Base-by-base conservation (phyloP, 1,140 invertebrate species). In the Drosophila equinoxialis region DNA sequence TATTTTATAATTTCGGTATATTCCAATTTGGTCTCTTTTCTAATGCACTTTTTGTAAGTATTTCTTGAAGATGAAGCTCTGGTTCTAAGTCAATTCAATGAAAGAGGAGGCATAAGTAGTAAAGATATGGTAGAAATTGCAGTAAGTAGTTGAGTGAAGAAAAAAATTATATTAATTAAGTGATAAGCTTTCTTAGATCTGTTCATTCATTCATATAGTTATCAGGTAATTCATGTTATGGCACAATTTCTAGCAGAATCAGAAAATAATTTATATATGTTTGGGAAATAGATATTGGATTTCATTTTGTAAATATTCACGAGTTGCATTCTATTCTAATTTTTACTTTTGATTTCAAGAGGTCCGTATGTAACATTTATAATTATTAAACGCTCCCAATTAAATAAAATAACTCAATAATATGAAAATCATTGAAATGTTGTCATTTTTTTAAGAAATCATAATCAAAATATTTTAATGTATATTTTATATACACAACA, bases 401-500 rank as follows among this genome's bases (percentile, higher is more conserved):
- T 51, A 74, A 66, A 26, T 30, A 73, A 58, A 70, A 14, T 37
- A 30, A 45, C 6, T 41, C 8, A 37, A 77, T 64, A 37, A 61
- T 70, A 68, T 33, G 62, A 45, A 70, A 51, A 45, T 58, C 7
- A 51, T 10, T 51, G 2, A 51, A 3, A 8, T 23, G 20, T 23
- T 23, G 1, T 58, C 6, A 0, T 30, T 30, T 82, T 68, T 61
- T 30, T 48, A 42, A 78, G 82, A 89, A 89, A 89, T 80, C 58
- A 87, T 77, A 89, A 64, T 87, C 64, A 76, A 70, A 17, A 57
- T 42, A 78, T 82, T 81, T 89, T 82, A 87, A 89, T 89, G 84
- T 89, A 89, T 89, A 89, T 89, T 89, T 83, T 73, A 89, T 89
- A 89, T 89, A 89, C 84, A 89, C 84, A 89, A 89, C 84, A 89